Evolutionary conservation across 2,797 vertebrate genomes (phyloP), one percentile per base, ranked within the genome.

Genomic region (Adrianichthys oophorus): DNA sequence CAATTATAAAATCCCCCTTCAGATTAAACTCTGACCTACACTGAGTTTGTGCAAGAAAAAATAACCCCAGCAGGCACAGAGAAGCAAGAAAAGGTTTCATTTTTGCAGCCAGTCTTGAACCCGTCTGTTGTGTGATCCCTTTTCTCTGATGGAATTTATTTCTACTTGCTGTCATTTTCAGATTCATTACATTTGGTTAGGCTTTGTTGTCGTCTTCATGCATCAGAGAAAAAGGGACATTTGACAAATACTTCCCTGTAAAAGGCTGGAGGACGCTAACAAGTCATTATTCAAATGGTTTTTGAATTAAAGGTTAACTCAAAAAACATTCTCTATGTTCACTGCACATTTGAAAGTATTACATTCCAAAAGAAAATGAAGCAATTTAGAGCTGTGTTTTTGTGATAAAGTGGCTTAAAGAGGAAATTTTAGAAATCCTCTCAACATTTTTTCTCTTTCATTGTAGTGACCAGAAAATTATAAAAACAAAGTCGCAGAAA

Each of bases 1-100:
- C 91, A 1, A 92, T 65, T 59, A 87, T 42, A 79, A 82, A 89
- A 68, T 91, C 82, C 60, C 90, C 91, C 1, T 83, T 41, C 41
- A 87, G 68, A 1, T 43, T 58, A 75, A 92, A 93, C 48, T 86
- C 74, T 56, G 85, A 83, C 37, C 32, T 21, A 32, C 59, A 68
- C 1, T 57, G 53, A 46, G 64, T 23, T 3, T 18, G 44, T 19
- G 18, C 18, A 21, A 29, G 55, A 0, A 64, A 48, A 59, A 83
- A 13, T 29, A 7, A 24, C 18, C 56, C 76, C n/a, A 84, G 15
- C 1, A 89, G 26, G 58, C 41, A 74, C 16, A 86, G 26, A 65
- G 5, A 50, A 32, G 41, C 19, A 15, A 78, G 46, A 48, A 57
- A 17, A 17, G 10, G 13, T 56, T 48, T 56, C 89, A 87, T 90